Base-by-base conservation (phyloP, 2,888 invertebrate species). In the Trichopoda pennipes region DNA sequence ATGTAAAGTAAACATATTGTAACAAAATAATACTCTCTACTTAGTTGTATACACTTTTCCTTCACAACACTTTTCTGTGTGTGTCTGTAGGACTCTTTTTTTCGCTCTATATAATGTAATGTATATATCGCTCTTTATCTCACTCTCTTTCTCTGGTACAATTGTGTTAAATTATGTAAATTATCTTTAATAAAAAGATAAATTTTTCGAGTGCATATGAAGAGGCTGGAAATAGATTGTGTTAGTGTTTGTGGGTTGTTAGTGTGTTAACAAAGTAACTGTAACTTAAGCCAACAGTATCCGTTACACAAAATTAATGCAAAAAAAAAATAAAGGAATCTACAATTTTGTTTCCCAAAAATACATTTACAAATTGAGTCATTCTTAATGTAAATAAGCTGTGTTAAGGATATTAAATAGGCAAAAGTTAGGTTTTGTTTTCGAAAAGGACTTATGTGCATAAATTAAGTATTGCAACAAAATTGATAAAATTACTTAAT, bases 131-230 rank as follows among this genome's bases (percentile, higher is more conserved):
- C 12, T 17, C 8, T n/a, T 32, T 35, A 9, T 19, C 28, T 28
- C n/a, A 14, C 3, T 14, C 32, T 28, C 6, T 49, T 56, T 60
- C n/a, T 16, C 19, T 63, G n/a, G 6, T 58, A 42, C 19, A 4
- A 58, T 53, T 32, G 32, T 16, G 32, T 19, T 47, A 56, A 79
- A 79, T 72, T 73, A 79, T 73, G 72, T 47, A 79, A 79, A 79
- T 72, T 73, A 68, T 73, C 35, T 58, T 21, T 49, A 66, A 60
- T 64, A 60, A 35, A 42, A 72, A 19, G n/a, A 78, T 66, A n/a
- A 58, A 32, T 32, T 38, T 51, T 78, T 53, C 51, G 17, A 60
- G 66, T 73, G 28, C 51, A 32, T 66, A 10, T 47, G n/a, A 10
- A 49, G 17, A 64, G 44, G 42, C 56, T 23, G 17, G 2, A 28